phyloP scores from a whole-genome alignment of 2,888 invertebrate genomes.

The Ormia ochracea region DNA sequence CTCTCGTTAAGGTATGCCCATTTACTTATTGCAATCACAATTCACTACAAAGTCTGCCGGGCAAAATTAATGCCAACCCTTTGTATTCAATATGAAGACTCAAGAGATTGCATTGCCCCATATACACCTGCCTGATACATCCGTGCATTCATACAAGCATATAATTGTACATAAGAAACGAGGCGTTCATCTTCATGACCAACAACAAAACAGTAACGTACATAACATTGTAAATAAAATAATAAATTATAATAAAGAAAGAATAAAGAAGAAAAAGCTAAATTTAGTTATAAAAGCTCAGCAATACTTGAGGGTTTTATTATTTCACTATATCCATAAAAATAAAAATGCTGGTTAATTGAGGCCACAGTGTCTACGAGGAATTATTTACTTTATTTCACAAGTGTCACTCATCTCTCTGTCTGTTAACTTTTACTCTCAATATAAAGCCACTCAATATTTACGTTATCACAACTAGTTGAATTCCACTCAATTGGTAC shows the following conservation, averaged over 20 bases:
- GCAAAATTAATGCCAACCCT: slow-evolving; percentile 40
- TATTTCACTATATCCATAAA: neutral
- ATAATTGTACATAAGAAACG: neutral
- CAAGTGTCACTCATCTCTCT: neutral
- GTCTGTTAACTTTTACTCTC: neutral
- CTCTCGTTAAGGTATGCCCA: too few species aligned
- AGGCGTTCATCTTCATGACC: neutral
- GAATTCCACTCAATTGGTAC: slow-evolving; percentile 15
- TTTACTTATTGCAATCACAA: too few species aligned
- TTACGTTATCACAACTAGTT: slow-evolving; percentile 9
- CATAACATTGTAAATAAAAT: neutral
- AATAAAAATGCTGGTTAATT: slow-evolving; percentile 8
- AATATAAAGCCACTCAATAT: slow-evolving; percentile 16
- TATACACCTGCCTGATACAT: neutral
- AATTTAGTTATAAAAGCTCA: neutral
- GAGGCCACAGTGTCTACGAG: neutral
- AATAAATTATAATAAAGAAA: slow-evolving; percentile 10
- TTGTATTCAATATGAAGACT: neutral
- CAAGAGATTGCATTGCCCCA: neutral
- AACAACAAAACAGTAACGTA: neutral
- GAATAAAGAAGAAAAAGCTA: neutral
- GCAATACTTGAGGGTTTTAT: neutral
- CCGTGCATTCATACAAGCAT: too few species aligned
- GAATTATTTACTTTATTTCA: neutral
- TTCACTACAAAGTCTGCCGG: neutral